Conservation (phyloP, 2,888 invertebrate species). For the Augochlorella aurata region DNA sequence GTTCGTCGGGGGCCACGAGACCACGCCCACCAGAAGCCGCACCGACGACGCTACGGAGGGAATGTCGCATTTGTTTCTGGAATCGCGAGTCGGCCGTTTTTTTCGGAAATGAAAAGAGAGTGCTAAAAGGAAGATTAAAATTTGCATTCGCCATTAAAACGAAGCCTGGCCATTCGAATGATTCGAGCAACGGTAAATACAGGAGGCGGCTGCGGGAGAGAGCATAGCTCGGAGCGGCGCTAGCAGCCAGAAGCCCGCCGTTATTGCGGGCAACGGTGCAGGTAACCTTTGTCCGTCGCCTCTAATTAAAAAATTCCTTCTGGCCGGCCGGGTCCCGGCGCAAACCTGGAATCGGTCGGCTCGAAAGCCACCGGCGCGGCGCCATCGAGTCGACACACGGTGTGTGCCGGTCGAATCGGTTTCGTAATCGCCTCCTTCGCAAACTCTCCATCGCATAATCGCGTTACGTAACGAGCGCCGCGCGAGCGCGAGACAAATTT, state of each 20-base stretch:
- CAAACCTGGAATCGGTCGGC: constrained; percentile 27
- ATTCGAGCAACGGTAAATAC: not conserved
- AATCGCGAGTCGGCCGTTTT: not conserved
- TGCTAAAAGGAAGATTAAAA: not conserved
- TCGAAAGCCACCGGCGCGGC: constrained; percentile 48
- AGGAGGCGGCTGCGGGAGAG: not conserved
- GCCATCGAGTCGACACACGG: constrained; percentile 34
- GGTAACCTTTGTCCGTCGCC: constrained; percentile 43
- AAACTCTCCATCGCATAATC: constrained; percentile 39
- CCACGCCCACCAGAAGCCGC: not conserved
- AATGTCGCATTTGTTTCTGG: not conserved
- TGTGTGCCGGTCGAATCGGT: constrained; percentile 25
- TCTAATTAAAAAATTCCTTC: constrained; percentile 55
- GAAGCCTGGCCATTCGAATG: not conserved
- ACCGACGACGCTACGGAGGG: not conserved
- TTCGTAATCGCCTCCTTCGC: constrained; percentile 44
- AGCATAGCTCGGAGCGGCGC: not conserved
- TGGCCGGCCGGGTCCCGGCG: not conserved
- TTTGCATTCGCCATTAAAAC: not conserved
- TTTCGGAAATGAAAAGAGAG: not conserved
- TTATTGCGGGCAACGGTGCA: constrained; percentile 24
- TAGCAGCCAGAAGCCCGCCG: constrained; percentile 16
- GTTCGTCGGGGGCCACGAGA: not conserved
- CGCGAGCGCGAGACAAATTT: constrained; percentile 32
- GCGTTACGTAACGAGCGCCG: constrained; percentile 23